A percentile compares a stretch with the other conserved stretches of the same genome.
These are phyloP conservation scores for Idaea aversata DNA, from an alignment of 2,888 invertebrate species.

Conservation along the genomic window DNA sequence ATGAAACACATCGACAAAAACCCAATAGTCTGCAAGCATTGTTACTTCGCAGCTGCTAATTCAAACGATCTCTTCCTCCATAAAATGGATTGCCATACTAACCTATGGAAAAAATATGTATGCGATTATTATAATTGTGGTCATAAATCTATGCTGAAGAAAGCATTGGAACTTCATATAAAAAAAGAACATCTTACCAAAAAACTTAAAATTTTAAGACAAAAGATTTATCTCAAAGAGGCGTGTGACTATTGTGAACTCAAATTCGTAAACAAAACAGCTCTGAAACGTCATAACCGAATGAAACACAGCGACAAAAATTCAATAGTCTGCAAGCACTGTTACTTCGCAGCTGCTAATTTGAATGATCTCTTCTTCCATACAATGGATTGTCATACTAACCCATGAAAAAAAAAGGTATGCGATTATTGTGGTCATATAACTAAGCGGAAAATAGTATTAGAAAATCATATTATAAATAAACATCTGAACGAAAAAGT, in stretches of 20 bases:
- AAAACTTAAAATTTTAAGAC: too few species aligned
- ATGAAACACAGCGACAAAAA: background rate
- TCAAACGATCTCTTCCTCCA: background rate
- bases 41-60: background rate
- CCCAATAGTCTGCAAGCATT: background rate
- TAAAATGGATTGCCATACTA: background rate
- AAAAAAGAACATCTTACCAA: background rate
- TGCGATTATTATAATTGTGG: background rate
- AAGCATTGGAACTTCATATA: background rate
- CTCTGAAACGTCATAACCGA: background rate
- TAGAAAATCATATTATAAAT: background rate
- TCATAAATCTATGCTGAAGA: background rate
- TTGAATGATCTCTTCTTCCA: background rate
- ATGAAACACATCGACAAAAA: background rate
- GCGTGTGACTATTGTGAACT: background rate
- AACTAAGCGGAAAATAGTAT: background rate
- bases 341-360: background rate
- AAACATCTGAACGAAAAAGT: background rate
- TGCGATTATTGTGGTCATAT: background rate
- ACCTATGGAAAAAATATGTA: background rate
- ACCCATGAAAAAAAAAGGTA: background rate
- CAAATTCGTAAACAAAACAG: background rate
- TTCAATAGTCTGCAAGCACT: background rate
- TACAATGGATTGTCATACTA: background rate
- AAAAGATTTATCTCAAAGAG: too few species aligned